Base-by-base conservation (phyloP, 2,797 vertebrate species). In the Phyllotis vaccarum region DNA sequence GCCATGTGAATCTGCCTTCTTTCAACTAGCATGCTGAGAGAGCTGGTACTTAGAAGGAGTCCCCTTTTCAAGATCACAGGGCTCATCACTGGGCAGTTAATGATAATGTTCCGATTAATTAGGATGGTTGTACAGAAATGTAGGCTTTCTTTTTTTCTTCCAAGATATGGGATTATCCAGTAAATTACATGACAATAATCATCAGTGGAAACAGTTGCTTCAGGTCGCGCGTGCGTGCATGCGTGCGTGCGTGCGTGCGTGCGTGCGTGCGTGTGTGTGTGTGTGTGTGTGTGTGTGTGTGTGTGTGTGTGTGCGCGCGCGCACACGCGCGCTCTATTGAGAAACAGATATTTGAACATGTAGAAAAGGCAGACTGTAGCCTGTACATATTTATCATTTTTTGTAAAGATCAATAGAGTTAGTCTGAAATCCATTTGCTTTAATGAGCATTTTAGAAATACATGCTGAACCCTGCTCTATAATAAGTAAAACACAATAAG, bases 301-400 rank as follows among this genome's bases (percentile, higher is more conserved):
- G 46, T 49, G 46, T 16, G 72, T 49, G 46, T 49, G 46, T 49
- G 46, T 49, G 46, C 46, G n/a, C n/a, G n/a, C n/a, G n/a, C n/a
- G n/a, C n/a, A n/a, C n/a, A n/a, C n/a, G n/a, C n/a, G n/a, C n/a
- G 22, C 75, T 92, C 60, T 37, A 89, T 34, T 22, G 83, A n/a
- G 21, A 72, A 72, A 37, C n/a, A 17, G 56, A 43, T 88, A 82
- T 70, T 92, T 93, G 81, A 37, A 96, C 90, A 93, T 14, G 88
- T 60, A 75, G 43, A 49, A 66, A 87, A 76, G 21, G 62, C 40
- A n/a, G 54, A 2, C 29, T 74, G 0, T 87, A 60, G 16, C 29
- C 7, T 68, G 16, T 6, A 29, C 14, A 56, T 54, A 72, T 29
- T 54, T 29, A 6, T 37, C 12, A 21, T 72, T 75, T 29, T 37